Conservation (phyloP, 2,797 vertebrate genomes). For the Coluber constrictor region DNA sequence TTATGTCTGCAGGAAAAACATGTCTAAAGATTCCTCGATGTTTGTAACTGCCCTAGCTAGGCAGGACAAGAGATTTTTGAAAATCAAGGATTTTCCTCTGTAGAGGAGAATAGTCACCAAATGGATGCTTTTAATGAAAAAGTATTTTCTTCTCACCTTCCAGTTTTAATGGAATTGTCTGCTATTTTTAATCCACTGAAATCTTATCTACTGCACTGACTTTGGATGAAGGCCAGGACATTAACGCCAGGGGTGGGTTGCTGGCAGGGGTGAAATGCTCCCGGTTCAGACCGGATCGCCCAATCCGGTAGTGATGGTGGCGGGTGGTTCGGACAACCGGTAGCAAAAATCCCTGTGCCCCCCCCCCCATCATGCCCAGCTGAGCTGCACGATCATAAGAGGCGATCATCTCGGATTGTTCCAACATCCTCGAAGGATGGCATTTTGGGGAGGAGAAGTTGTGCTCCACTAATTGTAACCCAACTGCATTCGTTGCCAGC, state of each 20-base stretch:
- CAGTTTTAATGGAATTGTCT: too few relatives aligned
- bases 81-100: not conserved
- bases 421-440: not conserved
- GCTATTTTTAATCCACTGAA: too few relatives aligned
- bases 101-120: not conserved
- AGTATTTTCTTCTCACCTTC: not conserved
- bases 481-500: not conserved
- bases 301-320: too few relatives aligned
- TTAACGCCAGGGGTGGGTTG: too few relatives aligned
- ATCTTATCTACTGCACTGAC: too few relatives aligned
- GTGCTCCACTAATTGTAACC: not conserved
- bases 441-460: not conserved
- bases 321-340: too few relatives aligned
- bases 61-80: not conserved
- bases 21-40: not conserved
- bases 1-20: not conserved
- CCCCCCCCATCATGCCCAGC: too few relatives aligned
- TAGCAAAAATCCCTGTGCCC: too few relatives aligned
- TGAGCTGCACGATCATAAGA: too few relatives aligned
- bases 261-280: too few relatives aligned
- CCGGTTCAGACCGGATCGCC: too few relatives aligned
- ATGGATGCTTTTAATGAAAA: not conserved
- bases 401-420: not conserved
- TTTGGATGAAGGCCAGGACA: too few relatives aligned
- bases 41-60: not conserved